Evolutionary conservation across 2,888 invertebrate genomes (phyloP).

Genomic region (Catotricha subobsoleta): DNA sequence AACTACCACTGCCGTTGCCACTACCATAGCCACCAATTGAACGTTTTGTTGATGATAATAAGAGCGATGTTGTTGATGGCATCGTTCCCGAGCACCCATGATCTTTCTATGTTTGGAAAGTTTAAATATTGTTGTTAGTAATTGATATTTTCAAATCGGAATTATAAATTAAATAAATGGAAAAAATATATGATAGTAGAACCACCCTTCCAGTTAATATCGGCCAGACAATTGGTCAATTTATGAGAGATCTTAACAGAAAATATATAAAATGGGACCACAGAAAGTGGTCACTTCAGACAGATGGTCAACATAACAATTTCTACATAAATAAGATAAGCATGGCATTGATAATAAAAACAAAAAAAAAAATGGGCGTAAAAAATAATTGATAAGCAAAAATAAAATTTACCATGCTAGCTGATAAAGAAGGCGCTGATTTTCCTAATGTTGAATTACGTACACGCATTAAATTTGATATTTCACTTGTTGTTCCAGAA

Average conservation of each 20-base stretch:
- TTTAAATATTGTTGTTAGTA: too few species aligned
- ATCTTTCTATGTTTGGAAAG: neutral
- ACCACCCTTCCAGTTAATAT: too few species aligned
- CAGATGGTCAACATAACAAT: neutral
- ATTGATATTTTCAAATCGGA: too few species aligned
- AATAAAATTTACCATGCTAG: conserved; percentile 13
- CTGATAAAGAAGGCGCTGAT: conserved; percentile 81
- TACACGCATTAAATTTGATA: conserved; percentile 65
- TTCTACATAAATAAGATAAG: too few species aligned
- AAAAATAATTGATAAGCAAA: neutral
- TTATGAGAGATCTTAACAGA: too few species aligned
- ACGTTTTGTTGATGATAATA: neutral
- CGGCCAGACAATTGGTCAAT: too few species aligned
- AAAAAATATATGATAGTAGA: too few species aligned
- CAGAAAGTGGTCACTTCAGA: too few species aligned
- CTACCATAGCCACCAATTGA: neutral
- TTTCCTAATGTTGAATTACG: conserved; percentile 77
- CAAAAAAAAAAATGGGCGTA: neutral
- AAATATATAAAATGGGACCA: too few species aligned
- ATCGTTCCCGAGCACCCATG: too few species aligned
- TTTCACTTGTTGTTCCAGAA: conserved; percentile 16
- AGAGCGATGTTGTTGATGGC: too few species aligned
- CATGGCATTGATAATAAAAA: neutral
- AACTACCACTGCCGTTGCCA: neutral
- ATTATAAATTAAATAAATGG: too few species aligned